Base-by-base conservation (phyloP, 1,140 invertebrate genomes). In the Amyelois transitella region DNA sequence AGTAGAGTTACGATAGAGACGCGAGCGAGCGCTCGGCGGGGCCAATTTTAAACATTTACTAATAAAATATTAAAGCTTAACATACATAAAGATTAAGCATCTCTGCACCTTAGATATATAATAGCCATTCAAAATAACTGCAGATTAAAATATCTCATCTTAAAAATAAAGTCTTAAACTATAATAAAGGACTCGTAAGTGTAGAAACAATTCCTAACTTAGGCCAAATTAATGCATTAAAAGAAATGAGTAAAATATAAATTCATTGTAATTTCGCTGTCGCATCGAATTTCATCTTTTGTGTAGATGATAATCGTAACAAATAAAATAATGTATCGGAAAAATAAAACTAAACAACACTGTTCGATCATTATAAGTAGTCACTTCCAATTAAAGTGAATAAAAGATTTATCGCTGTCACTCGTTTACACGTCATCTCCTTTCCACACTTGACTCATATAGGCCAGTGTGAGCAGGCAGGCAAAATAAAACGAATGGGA, bases 41-140 rank as follows among this genome's bases (percentile, higher is more conserved):
- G 80, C 75, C 80, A 86, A 83, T 83, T 79, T 79, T 86, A 85
- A 88, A 88, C 80, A 86, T 88, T 86, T 80, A 85, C 80, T 88
- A 86, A 88, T 88, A 88, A 88, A 88, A 88, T 88, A 85, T 88
- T 88, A 88, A 86, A 88, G 85, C 85, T 86, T 88, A 88, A 88
- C 85, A 88, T 86, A 88, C 80, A 88, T 88, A 88, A 86, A 88
- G 81, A 86, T 86, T 88, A 88, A 88, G 85, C 85, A 85, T 86
- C 76, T 88, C 85, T 85, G 85, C 85, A 85, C 79, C 85, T 86
- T 85, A 83, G 66, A 77, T 81, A 84, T 85, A 86, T 83, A 86
- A 86, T 88, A 88, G 82, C 82, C 82, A 81, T 88, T 80, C 74
- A 86, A 86, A 88, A 85, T 88, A 88, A 88, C 82, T 77, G 81